Percentiles rank a stretch among this genome's conserved stretches.
Conservation (phyloP, 2,113 vertebrate genomes). For the Perca flavescens region DNA sequence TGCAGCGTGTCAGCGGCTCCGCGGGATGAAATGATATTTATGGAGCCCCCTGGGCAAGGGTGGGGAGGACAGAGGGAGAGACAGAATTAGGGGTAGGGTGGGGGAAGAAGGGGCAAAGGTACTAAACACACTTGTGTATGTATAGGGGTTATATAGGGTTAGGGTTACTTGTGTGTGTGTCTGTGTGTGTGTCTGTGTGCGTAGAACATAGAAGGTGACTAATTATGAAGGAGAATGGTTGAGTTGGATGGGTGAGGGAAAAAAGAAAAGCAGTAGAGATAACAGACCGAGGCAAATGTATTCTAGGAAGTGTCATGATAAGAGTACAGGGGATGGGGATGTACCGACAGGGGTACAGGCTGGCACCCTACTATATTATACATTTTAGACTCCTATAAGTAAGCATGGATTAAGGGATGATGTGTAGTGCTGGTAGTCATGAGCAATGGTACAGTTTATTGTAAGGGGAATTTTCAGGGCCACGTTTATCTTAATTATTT, state of each 20-base stretch:
- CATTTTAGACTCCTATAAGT: background rate
- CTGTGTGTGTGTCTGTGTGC: background rate
- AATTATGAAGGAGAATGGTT: background rate
- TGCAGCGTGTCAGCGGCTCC: slow-evolving; percentile 84
- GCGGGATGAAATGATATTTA: slow-evolving; percentile 88
- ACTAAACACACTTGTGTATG: slow-evolving; percentile 54
- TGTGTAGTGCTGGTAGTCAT: background rate
- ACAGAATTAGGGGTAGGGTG: slow-evolving; percentile 56
- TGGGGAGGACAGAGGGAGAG: slow-evolving; percentile 66
- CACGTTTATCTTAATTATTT: background rate
- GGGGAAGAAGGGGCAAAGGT: slow-evolving; percentile 18
- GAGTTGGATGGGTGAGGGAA: background rate
- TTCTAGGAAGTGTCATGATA: slow-evolving; percentile 12
- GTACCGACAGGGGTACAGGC: background rate
- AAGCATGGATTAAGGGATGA: background rate
- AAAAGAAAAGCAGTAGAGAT: background rate
- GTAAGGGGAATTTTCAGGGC: background rate
- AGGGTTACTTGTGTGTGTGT: no score
- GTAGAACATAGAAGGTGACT: slow-evolving; percentile 31
- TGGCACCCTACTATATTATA: background rate
- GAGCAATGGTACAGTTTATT: background rate
- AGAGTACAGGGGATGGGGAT: background rate
- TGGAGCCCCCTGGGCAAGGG: slow-evolving; percentile 84
- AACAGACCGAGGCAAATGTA: slow-evolving; percentile 12
- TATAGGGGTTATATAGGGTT: slow-evolving; percentile 17